Evolutionary conservation across 2,113 vertebrate species (phyloP).

Genomic region (Pithys albifrons): DNA sequence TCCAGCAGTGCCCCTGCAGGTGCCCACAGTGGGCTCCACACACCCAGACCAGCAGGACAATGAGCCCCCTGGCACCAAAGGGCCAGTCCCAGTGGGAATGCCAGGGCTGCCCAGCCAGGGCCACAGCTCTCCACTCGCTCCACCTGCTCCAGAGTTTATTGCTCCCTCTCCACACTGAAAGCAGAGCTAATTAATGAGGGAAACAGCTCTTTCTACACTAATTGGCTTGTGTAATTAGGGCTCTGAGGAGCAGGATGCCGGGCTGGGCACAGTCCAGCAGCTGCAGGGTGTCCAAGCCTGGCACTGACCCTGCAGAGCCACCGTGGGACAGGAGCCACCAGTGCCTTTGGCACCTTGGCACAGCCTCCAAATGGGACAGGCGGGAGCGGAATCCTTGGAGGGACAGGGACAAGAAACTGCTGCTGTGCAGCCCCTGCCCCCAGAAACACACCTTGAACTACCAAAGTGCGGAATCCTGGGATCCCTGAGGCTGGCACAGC

Average conservation of each 20-base stretch:
- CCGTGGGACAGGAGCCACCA: neutral
- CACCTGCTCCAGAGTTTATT: neutral
- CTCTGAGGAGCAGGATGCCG: no score
- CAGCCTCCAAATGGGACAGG: conserved; percentile 1
- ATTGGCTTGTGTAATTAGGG: neutral
- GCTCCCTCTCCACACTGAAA: neutral
- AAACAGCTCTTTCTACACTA: neutral
- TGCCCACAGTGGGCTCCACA: accelerated
- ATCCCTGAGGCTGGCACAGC: no score
- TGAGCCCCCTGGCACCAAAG: accelerated
- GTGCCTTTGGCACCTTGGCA: neutral
- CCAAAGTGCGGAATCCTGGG: no score
- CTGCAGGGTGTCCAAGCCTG: neutral
- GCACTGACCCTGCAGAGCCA: neutral
- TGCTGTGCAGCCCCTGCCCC: neutral
- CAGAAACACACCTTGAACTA: no score
- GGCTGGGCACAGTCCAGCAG: neutral
- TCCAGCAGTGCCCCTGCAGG: neutral
- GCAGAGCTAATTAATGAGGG: neutral
- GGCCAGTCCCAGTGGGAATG: accelerated
- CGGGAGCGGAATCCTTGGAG: neutral
- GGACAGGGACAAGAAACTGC: neutral
- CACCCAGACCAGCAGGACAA: no score
- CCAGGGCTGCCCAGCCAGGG: neutral
- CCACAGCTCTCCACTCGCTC: neutral